Conservation (phyloP, 2,797 vertebrate genomes). For the Tangara arthus region DNA sequence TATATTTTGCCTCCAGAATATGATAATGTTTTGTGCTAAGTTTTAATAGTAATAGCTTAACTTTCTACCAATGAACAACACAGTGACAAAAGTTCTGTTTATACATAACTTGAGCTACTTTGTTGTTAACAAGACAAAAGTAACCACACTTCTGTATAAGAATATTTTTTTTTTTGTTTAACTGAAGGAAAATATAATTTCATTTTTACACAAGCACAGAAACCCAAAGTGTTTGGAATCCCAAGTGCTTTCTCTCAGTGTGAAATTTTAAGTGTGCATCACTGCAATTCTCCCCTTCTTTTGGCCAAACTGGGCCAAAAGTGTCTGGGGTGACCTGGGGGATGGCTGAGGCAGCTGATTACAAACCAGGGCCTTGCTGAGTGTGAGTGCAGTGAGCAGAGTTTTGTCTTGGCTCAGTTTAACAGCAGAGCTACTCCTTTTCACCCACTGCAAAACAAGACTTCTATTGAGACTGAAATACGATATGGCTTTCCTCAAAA, state of each 20-base stretch:
- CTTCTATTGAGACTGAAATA: not conserved
- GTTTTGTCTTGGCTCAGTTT: not conserved
- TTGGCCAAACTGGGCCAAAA: not conserved
- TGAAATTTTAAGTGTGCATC: not conserved
- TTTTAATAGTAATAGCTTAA: not conserved
- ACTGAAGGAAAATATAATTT: not conserved
- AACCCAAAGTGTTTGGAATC: not conserved
- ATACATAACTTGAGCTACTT: not conserved
- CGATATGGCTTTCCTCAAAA: not conserved
- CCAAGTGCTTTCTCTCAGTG: not conserved
- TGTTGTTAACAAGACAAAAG: not conserved
- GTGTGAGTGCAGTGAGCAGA: not conserved
- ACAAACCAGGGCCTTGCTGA: not conserved
- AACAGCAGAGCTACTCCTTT: not conserved
- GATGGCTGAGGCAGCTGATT: not conserved
- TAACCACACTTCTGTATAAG: not conserved
- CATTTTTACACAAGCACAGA: not conserved
- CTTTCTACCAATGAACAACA: not conserved
- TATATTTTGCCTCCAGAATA: not conserved
- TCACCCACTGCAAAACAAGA: not conserved
- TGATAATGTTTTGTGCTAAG: not conserved
- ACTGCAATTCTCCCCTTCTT: not conserved
- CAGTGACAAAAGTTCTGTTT: not conserved
- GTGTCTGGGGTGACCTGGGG: not conserved
- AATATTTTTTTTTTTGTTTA: not conserved